Base-by-base conservation (phyloP, 2,113 vertebrate species). In the Pomatostomus ruficeps region DNA sequence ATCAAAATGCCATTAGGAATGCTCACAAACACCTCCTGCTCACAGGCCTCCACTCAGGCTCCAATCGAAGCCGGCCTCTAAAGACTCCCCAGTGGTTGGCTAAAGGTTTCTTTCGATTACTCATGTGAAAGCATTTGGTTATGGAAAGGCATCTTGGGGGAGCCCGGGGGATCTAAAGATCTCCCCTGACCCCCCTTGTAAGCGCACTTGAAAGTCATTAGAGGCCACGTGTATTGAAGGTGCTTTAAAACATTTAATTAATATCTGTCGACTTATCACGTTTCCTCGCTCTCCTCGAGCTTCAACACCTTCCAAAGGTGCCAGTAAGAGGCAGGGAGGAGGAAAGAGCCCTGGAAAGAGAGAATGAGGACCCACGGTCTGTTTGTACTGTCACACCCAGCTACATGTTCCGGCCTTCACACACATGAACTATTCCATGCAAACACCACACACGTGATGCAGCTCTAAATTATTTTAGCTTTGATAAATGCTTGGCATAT, bases 1-100 rank as follows among this genome's bases (percentile, higher is more conserved):
- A 99, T 99, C 98, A 98, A 99, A 99, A 99, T 98, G 98, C 98
- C 99, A 99, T 99, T 99, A 99, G 98, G 98, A 98, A 98, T 98
- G 97, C 97, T 97, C 96, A 94, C 93, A 96, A 95, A 95, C 92
- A 94, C 89, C 75, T 97, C 96, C 96, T 49, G 83, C 89, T 97
- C 97, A 86, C 84, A 86, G 95, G 91, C 88, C 80, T 96, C 92
- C 96, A 92, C 96, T 96, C 93, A 93, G 94, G 77, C 88, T 97
- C 96, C 86, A 93, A 86, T 91, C 33, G 62, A 97, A 97, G 89
- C 20, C 91, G 73, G 62, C 58, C 93, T 94, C 55, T 86, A 97
- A 98, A 97, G 98, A 97, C 97, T 98, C 97, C 97, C 97, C 70
- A 76, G 73, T 95, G 97, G 95, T 95, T 97, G 97, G 97, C 97